Conservation (phyloP, 2,113 vertebrate genomes). For the Emydura subglobosa region DNA sequence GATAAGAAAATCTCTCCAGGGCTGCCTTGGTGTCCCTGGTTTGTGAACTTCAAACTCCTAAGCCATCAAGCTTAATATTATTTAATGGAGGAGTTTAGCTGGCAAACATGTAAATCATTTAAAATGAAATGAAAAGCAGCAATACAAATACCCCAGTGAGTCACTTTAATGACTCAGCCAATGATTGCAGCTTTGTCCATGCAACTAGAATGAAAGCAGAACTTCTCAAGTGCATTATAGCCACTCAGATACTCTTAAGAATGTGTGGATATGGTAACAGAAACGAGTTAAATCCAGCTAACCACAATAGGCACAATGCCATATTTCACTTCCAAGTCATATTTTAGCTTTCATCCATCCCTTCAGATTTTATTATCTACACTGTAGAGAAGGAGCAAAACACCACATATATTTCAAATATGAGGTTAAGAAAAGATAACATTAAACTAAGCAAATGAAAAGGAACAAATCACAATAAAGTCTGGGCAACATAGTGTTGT, state of each 20-base stretch:
- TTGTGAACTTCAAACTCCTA: neutral
- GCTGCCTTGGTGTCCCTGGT: neutral
- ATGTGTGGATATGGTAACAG: neutral
- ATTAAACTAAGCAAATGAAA: neutral
- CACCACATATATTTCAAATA: neutral
- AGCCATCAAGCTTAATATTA: neutral
- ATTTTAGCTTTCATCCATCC: constrained; percentile 5
- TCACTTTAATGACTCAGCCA: neutral
- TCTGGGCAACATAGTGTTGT: neutral
- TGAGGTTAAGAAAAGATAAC: neutral
- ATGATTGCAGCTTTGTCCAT: neutral
- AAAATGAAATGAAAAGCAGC: constrained; percentile 5
- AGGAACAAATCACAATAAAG: neutral
- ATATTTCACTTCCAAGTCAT: neutral
- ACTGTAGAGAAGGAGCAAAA: neutral
- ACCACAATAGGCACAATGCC: neutral
- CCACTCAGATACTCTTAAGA: neutral
- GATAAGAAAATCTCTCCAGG: neutral
- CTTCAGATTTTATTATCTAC: neutral
- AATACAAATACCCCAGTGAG: neutral
- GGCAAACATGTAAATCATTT: neutral
- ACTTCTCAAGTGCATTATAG: neutral
- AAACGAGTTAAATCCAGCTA: neutral
- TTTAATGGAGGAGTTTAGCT: neutral
- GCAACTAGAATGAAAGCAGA: constrained; percentile 7